A percentile compares a stretch with the other conserved stretches of the same genome.
Conservation (phyloP, 2,888 invertebrate genomes). For the Asteroscopus sphinx region DNA sequence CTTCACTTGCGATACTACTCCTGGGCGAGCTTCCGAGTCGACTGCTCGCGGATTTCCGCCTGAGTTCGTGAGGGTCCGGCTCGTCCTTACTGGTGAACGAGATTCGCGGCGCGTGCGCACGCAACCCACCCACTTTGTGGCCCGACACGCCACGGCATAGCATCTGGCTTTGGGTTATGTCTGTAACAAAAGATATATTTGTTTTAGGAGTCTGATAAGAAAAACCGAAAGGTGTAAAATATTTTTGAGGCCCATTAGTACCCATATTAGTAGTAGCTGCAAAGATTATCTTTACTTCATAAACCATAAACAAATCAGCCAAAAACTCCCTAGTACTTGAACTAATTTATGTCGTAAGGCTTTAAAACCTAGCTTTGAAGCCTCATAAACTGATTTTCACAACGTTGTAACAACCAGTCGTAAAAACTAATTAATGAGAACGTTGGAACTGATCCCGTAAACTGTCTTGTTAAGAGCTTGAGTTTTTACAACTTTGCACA, state of each 20-base stretch:
- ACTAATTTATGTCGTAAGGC: no score
- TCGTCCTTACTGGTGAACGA: slow-evolving; percentile 85
- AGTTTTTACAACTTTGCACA: neutral
- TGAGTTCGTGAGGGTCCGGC: slow-evolving; percentile 73
- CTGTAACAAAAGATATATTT: slow-evolving; percentile 64
- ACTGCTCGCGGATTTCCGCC: slow-evolving; percentile 85
- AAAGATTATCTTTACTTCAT: no score
- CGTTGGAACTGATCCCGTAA: neutral
- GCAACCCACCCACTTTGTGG: slow-evolving; percentile 82
- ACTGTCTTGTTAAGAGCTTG: neutral
- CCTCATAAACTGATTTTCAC: no score
- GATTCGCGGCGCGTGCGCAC: slow-evolving; percentile 83
- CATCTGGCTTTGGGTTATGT: slow-evolving; percentile 82
- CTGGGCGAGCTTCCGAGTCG: slow-evolving; percentile 84
- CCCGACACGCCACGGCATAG: slow-evolving; percentile 83
- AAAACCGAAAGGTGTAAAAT: no score
- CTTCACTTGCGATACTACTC: slow-evolving; percentile 84
- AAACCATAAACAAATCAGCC: no score
- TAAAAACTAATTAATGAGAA: no score
- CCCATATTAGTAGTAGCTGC: no score
- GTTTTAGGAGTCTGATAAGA: no score
- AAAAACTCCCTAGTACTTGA: no score
- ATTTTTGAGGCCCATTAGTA: no score
- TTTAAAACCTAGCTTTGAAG: no score
- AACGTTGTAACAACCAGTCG: no score